phyloP scores from a whole-genome alignment of 2,797 vertebrate species.

The Poeciliopsis infans region DNA sequence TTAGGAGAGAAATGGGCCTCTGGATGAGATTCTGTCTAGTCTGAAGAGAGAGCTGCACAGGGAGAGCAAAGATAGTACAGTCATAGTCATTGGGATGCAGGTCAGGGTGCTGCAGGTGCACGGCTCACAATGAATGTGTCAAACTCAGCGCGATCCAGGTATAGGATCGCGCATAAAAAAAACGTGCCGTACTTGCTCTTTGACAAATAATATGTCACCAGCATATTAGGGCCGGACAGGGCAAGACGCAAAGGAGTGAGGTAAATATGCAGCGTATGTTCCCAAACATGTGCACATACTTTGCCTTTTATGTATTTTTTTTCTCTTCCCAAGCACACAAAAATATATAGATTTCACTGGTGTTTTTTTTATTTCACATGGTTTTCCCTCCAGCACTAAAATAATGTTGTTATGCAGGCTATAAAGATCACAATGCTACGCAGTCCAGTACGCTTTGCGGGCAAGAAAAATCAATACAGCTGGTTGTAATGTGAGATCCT shows the following conservation, averaged over 20 bases:
- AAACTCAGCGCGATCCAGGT: constrained; percentile 63
- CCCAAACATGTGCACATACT: constrained; percentile 29
- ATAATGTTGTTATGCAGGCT: constrained; percentile 41
- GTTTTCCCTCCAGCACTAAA: constrained; percentile 33
- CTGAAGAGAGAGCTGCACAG: constrained; percentile 51
- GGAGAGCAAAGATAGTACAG: constrained; percentile 33
- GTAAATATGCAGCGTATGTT: constrained; percentile 30
- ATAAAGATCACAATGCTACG: constrained; percentile 43
- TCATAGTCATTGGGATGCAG: constrained; percentile 74
- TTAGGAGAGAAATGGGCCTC: constrained; percentile 75
- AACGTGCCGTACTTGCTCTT: constrained; percentile 42
- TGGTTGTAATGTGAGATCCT: constrained; percentile 68
- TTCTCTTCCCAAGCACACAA: constrained; percentile 8
- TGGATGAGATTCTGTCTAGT: constrained; percentile 65
- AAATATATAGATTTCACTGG: constrained; percentile 23
- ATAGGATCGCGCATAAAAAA: constrained; percentile 30
- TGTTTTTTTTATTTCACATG: constrained; percentile 47
- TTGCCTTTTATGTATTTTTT: constrained; percentile 22
- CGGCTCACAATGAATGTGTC: constrained; percentile 71
- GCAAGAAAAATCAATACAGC: constrained; percentile 69
- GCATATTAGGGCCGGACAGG: constrained; percentile 34
- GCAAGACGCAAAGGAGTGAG: constrained; percentile 47
- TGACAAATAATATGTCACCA: constrained; percentile 62
- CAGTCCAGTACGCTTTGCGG: constrained; percentile 59
- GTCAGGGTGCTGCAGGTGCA: constrained; percentile 70